phyloP scores from a whole-genome alignment of 2,797 vertebrate genomes.

The Miichthys miiuy region DNA sequence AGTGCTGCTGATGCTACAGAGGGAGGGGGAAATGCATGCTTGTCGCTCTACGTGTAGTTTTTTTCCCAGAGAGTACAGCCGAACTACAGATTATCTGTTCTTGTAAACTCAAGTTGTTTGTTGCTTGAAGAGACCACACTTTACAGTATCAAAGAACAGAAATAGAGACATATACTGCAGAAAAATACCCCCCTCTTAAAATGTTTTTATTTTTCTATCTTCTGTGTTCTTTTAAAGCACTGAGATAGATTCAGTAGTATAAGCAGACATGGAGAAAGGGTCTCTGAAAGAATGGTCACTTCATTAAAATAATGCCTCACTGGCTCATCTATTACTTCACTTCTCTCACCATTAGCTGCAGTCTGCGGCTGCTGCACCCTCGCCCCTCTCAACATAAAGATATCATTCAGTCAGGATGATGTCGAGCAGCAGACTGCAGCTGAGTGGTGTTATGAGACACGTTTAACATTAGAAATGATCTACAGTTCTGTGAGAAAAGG shows the following conservation, averaged over 20 bases:
- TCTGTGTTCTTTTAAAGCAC: background rate
- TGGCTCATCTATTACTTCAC: conserved; percentile 32
- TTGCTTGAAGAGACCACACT: conserved; percentile 42
- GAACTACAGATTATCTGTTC: conserved; percentile 22
- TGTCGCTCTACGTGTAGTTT: conserved; percentile 36
- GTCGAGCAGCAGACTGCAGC: conserved; percentile 86
- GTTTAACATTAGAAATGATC: conserved; percentile 83
- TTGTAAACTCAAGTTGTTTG: conserved; percentile 10
- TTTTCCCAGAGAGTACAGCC: background rate
- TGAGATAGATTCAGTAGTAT: conserved; percentile 25
- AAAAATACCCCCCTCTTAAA: conserved; percentile 70
- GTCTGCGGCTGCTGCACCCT: conserved; percentile 42
- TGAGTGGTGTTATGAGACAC: conserved; percentile 53
- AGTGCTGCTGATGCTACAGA: conserved; percentile 66
- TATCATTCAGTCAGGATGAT: conserved; percentile 66
- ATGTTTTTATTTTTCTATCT: background rate
- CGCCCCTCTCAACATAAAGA: background rate
- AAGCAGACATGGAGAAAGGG: conserved; percentile 25
- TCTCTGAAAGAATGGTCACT: conserved; percentile 67
- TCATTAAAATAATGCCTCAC: conserved; percentile 44
- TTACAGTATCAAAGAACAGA: conserved; percentile 31
- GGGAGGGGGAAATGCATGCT: conserved; percentile 76
- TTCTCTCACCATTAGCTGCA: conserved; percentile 54
- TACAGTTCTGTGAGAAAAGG: conserved; percentile 84
- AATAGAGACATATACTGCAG: background rate